phyloP scores from a whole-genome alignment of 2,888 invertebrate species.

The Thecophora atra region DNA sequence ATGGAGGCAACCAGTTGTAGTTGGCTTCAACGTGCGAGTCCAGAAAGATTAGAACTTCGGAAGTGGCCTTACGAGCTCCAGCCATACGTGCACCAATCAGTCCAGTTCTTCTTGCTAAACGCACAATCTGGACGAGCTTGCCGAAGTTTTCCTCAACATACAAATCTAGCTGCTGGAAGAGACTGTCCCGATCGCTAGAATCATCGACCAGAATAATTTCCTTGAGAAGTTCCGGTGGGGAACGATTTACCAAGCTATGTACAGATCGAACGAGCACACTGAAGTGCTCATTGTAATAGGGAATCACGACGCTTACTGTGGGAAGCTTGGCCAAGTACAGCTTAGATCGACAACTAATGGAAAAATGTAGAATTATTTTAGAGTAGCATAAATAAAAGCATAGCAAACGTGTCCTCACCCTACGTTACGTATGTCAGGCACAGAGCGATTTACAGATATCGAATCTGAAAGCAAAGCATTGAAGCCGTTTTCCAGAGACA shows the following conservation, averaged over 20 bases:
- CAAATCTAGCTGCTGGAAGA: conserved; percentile 77
- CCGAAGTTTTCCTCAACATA: conserved; percentile 77
- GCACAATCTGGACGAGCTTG: conserved; percentile 77
- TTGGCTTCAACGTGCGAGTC: conserved; percentile 94
- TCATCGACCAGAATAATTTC: conserved; percentile 92
- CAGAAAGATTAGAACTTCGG: conserved; percentile 85
- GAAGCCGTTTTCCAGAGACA: conserved; percentile 92
- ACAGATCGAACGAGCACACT: conserved; percentile 84
- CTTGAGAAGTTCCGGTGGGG: conserved; percentile 84
- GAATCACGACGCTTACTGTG: conserved; percentile 87
- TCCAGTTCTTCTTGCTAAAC: conserved; percentile 79
- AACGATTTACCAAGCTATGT: conserved; percentile 83
- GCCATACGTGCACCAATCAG: conserved; percentile 88
- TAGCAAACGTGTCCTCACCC: conserved; percentile 65
- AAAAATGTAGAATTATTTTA: too few relatives aligned
- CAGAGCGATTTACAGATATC: conserved; percentile 86
- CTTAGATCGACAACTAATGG: conserved; percentile 56
- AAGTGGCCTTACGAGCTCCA: conserved; percentile 81
- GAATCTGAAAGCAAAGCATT: conserved; percentile 92
- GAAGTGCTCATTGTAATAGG: conserved; percentile 95
- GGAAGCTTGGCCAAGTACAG: conserved; percentile 67
- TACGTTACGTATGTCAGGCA: conserved; percentile 80
- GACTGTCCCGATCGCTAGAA: conserved; percentile 80
- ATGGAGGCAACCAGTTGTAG: conserved; percentile 91
- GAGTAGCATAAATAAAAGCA: conserved; percentile 1